Evolutionary conservation across 2,888 invertebrate genomes (phyloP).

Genomic region (Leucania comma): DNA sequence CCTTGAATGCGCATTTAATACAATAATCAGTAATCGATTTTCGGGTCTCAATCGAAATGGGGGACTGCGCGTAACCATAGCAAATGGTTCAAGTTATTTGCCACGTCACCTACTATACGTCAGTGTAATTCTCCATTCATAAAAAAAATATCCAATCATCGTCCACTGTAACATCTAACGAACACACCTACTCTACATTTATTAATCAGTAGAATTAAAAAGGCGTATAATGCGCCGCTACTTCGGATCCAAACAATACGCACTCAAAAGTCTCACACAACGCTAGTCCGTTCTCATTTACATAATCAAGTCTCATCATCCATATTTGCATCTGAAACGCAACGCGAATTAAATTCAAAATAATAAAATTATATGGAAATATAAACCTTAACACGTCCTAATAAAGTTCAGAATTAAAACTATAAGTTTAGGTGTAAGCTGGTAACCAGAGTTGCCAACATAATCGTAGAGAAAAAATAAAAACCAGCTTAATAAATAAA

Average conservation of each 20-base stretch:
- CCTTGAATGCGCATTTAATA: no score
- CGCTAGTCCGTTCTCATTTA: slow-evolving; percentile 79
- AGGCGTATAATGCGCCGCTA: slow-evolving; percentile 61
- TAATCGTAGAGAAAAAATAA: not conserved
- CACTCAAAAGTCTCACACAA: slow-evolving; percentile 72
- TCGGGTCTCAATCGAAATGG: no score
- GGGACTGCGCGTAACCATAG: no score
- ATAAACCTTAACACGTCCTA: slow-evolving; percentile 56
- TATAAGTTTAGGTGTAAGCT: slow-evolving; percentile 35
- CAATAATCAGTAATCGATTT: no score
- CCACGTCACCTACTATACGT: no score
- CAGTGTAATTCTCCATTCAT: no score
- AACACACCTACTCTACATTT: slow-evolving; percentile 32
- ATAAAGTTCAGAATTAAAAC: slow-evolving; percentile 61
- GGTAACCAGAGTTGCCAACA: slow-evolving; percentile 32
- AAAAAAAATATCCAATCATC: not conserved
- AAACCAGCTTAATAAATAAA: no score
- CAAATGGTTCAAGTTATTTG: no score
- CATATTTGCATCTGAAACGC: slow-evolving; percentile 86
- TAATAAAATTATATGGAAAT: slow-evolving; percentile 62
- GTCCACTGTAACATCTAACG: slow-evolving; percentile 28
- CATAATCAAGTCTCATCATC: slow-evolving; percentile 87
- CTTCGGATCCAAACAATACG: slow-evolving; percentile 74
- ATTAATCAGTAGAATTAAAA: slow-evolving; percentile 57
- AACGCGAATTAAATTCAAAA: slow-evolving; percentile 81